These are phyloP conservation scores for Cylindroiulus punctatus DNA, from an alignment of 2,888 invertebrate species.

Conservation along the genomic window DNA sequence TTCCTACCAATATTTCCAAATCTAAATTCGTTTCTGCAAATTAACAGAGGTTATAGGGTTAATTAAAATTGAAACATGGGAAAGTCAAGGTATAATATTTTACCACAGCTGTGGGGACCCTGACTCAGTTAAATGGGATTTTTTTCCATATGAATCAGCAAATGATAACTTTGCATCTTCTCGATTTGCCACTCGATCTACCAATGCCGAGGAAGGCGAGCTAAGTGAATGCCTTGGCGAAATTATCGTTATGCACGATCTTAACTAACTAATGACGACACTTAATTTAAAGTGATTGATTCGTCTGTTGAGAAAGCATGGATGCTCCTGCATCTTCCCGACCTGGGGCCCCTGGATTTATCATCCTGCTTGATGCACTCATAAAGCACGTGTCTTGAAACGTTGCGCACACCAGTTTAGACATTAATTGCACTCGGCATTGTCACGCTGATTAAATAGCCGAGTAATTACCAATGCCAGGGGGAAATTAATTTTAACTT, in stretches of 20 bases:
- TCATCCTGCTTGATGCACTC: slow-evolving; percentile 5
- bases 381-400: slow-evolving; percentile 30
- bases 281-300: neutral
- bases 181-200: neutral
- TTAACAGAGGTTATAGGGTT: too few species aligned
- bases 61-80: too few species aligned
- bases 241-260: slow-evolving; percentile 8
- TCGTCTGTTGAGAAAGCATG: neutral
- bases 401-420: neutral
- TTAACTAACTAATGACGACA: slow-evolving; percentile 14
- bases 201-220: neutral
- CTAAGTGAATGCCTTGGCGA: neutral
- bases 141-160: neutral
- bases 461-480: slow-evolving; percentile 35
- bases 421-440: slow-evolving; percentile 23
- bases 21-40: too few species aligned
- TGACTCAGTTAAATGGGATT: too few species aligned
- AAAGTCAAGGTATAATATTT: too few species aligned
- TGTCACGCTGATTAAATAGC: slow-evolving; percentile 44
- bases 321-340: too few species aligned
- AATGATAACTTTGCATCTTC: neutral
- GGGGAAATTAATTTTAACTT: slow-evolving; percentile 45
- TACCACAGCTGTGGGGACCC: too few species aligned
- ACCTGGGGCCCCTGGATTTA: neutral
- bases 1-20: too few species aligned